These are phyloP conservation scores for Gallirallus australis DNA, from an alignment of 2,797 vertebrate species.

Conservation along the genomic window DNA sequence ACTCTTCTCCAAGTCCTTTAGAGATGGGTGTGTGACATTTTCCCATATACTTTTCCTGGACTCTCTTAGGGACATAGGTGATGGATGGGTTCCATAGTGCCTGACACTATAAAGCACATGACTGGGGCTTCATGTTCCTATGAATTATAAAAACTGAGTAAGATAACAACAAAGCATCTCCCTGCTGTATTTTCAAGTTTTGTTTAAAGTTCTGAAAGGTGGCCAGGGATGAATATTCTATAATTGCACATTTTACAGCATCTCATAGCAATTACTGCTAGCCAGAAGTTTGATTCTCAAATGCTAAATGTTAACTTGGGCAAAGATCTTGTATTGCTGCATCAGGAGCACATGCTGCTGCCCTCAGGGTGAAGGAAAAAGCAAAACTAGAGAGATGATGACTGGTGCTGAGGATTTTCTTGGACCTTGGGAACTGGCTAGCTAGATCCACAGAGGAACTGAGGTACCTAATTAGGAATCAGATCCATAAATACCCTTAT, in stretches of 20 bases:
- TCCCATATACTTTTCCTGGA: not conserved
- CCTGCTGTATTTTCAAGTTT: not conserved
- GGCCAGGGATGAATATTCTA: not conserved
- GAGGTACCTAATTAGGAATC: not conserved
- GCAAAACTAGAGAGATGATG: not conserved
- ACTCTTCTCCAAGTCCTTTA: not conserved
- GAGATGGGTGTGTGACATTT: not conserved
- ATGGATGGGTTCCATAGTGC: not conserved
- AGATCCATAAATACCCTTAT: not conserved
- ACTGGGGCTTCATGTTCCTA: not conserved
- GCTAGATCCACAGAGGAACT: not conserved
- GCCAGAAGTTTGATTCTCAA: not conserved
- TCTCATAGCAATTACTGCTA: not conserved
- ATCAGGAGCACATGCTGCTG: not conserved
- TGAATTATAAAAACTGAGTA: not conserved
- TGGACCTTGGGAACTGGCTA: not conserved
- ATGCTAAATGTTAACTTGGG: not conserved
- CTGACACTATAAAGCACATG: accelerated
- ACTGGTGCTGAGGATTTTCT: not conserved
- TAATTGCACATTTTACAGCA: not conserved
- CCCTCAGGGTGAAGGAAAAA: not conserved
- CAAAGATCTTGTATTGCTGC: not conserved
- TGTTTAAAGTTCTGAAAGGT: not conserved
- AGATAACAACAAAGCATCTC: not conserved
- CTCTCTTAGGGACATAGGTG: not conserved